Base-by-base conservation (phyloP, 2,113 vertebrate genomes). In the Picathartes gymnocephalus region DNA sequence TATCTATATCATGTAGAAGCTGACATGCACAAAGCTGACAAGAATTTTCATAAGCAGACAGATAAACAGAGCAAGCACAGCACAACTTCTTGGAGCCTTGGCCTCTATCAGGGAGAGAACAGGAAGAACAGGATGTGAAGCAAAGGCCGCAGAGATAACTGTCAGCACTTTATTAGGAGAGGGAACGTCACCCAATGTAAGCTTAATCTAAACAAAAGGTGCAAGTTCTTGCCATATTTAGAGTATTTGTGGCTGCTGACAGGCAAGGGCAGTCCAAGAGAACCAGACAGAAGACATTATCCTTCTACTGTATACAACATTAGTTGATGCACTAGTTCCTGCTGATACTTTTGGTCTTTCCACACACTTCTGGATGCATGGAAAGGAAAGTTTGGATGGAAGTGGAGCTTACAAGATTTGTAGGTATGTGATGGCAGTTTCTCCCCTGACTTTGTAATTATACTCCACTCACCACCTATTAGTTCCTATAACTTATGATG, bases 121-220 rank as follows among this genome's bases (percentile, higher is more conserved):
- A 72, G 70, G 70, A 94, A 93, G 90, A 93, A 86, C 68, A 73
- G 62, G 50, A 88, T 94, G 39, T 83, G 68, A 94, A 69, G 71
- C 79, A 93, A 88, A 95, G 82, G 82, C 76, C 90, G 70, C 24
- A 51, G 44, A 93, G 64, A 71, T 50, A 92, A 90, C 54, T 45
- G 73, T 76, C 84, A 95, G 78, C 44, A 68, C 57, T 85, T 89
- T 60, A 64, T 25, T 78, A 77, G 27, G n/a, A 91, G 44, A 64
- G 16, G 37, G 54, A 90, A 70, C 2, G 0, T 70, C 47, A 66
- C 44, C n/a, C 65, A 80, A 54, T 19, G 47, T 82, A 92, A 80
- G 22, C 11, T 54, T 87, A 73, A 77, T 31, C 39, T 73, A 65
- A 92, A 94, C 39, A 92, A 86, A 93, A 92, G 30, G 68, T 78